Evolutionary conservation across 2,888 invertebrate genomes (phyloP), one percentile per base, ranked within the genome.

Genomic region (Pteria penguin): DNA sequence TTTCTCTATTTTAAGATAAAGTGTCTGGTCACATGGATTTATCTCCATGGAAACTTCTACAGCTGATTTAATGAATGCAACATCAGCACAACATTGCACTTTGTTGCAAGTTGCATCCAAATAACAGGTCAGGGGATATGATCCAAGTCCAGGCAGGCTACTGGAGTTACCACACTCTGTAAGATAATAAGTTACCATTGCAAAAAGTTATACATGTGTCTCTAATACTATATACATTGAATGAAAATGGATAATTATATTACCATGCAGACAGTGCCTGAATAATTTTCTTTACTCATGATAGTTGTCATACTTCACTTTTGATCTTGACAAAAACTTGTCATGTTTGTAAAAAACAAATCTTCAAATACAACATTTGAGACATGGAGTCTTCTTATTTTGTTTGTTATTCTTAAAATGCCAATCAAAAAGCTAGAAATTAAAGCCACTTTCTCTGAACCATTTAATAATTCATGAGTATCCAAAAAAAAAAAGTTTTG

Each of bases 81-180:
- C 33, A 3, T 73, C 67, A 4, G 82, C 22, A 74, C 85, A 85
- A 55, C 85, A 86, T 24, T 74, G 54, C 3, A 83, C 62, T 14
- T 70, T 73, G n/a, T 83, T 77, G 72, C 86, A 86, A 5, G 52
- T 57, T 32, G 54, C 58, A 29, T 76, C 66, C 2, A 76, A 60
- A 26, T 36, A 18, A 52, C 76, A 76, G 8, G 62, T 61, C 29
- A 76, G 4, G 29, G 76, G 72, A 29, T 72, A 27, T 8, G 72
- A 22, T 32, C 57, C 58, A 24, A 76, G 63, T 11, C 18, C 18
- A 18, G 8, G 8, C 18, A 45, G 18, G 11, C 8, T 45, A 1
- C 45, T 45, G 0, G 45, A 45, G 18, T 8, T 45, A 8, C 8
- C 18, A 18, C 45, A 45, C 18, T 8, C 45, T 45, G 45, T 45